Base-by-base conservation (phyloP, 2,797 vertebrate genomes). In the Phalanger gymnotis region DNA sequence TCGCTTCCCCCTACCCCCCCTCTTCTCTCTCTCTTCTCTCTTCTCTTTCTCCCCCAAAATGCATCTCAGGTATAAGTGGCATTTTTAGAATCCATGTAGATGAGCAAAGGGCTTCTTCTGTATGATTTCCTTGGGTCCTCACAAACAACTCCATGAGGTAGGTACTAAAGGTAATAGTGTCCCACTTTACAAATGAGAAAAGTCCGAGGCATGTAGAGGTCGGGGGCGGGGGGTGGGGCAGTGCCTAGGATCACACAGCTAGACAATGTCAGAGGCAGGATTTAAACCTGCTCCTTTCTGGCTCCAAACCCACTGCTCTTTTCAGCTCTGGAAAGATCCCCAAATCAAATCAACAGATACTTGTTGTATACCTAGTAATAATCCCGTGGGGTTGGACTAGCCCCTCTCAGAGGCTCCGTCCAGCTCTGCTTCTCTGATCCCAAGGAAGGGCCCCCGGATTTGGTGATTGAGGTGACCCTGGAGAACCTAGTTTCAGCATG, bases 1-100 rank as follows among this genome's bases (percentile, higher is more conserved):
- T 2, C 1, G 1, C 4, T 4, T 14, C 3, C 14, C 31, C 4
- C 10, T 31, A 10, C 2, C 57, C 31, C 0, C 7, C 57, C 31
- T 0, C 12, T 3, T 31, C 10, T 31, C 25, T 31, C 30, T 12
- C 10, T 31, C 2, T 58, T 11, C 31, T 2, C 31, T 2, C 12
- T 6, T 31, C 10, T 11, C 9, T 31, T 3, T 2, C 30, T 14
- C 31, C 19, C 31, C 13, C 58, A 34, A 14, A 66, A 16, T n/a
- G 5, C 19, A 7, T 34, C 19, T 22, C 6, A 22, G 16, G n/a
- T 40, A 6, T 73, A 22, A 73, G 16, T n/a, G 66, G 66, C n/a
- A 22, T 22, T 22, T 73, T n/a, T 40, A 19, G 6, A 73, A 22
- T 2, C 16, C n/a, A 73, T 73, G 16, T 40, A 22, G n/a, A 73